Evolutionary conservation across 2,113 vertebrate genomes (phyloP).

Genomic region (Fulmarus glacialis): DNA sequence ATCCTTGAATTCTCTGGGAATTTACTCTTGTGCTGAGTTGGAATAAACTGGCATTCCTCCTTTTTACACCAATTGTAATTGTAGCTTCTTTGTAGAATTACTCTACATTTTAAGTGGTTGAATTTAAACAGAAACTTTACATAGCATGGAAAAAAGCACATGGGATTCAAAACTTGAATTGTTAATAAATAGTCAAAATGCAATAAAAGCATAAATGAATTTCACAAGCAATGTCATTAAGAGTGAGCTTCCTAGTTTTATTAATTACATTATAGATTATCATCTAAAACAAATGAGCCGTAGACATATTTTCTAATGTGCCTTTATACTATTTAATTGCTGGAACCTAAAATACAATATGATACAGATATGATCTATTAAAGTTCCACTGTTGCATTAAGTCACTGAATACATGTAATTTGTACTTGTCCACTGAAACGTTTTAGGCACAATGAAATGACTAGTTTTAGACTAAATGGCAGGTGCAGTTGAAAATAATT

Average conservation of each 20-base stretch:
- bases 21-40: not conserved
- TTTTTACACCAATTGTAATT: not conserved
- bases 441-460: slow-evolving; percentile 84
- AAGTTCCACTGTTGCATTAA: slow-evolving; percentile 88
- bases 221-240: slow-evolving; percentile 72
- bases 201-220: slow-evolving; percentile 72
- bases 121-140: slow-evolving; percentile 30
- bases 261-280: slow-evolving; percentile 89
- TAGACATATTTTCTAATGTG: slow-evolving; percentile 79
- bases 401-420: slow-evolving; percentile 84
- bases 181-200: slow-evolving; percentile 76
- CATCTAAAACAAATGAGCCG: slow-evolving; percentile 90
- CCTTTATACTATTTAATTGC: slow-evolving; percentile 88
- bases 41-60: not conserved
- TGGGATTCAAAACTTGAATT: slow-evolving; percentile 26
- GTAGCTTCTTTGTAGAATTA: not conserved
- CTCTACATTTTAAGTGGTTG: not conserved
- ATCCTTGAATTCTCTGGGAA: not conserved
- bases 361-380: slow-evolving; percentile 92
- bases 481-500: slow-evolving; percentile 67
- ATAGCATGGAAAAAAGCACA: not conserved
- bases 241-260: slow-evolving; percentile 77
- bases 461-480: slow-evolving; percentile 67
- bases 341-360: slow-evolving; percentile 86
- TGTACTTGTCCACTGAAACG: slow-evolving; percentile 89